Conservation (phyloP, 2,888 invertebrate species). For the Ochlodes sylvanus region DNA sequence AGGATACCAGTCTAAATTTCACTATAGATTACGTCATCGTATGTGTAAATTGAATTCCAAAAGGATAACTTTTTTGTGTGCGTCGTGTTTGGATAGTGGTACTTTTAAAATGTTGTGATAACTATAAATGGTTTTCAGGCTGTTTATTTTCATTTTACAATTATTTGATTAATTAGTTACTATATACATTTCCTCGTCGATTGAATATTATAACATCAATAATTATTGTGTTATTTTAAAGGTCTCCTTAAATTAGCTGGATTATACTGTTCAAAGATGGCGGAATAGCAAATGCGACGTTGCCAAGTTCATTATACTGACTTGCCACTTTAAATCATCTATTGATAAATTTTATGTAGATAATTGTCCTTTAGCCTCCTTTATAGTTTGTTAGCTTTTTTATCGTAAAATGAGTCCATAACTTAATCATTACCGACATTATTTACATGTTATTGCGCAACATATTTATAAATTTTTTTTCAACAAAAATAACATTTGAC, state of each 20-base stretch:
- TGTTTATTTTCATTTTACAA: slow-evolving; percentile 3
- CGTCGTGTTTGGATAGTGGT: slow-evolving; percentile 34
- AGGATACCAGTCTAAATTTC: slow-evolving; percentile 39
- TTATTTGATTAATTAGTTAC: not conserved
- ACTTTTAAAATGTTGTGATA: slow-evolving; percentile 22
- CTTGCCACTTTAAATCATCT: slow-evolving; percentile 11
- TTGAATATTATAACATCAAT: too few species aligned
- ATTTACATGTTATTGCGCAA: not conserved
- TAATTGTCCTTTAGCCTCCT: not conserved
- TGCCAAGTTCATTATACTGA: slow-evolving; percentile 45
- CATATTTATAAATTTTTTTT: too few species aligned
- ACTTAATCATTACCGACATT: not conserved
- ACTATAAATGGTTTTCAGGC: not conserved
- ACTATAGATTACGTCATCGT: slow-evolving; percentile 24
- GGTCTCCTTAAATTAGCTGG: slow-evolving; percentile 58
- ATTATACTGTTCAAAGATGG: slow-evolving; percentile 63
- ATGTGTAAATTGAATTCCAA: slow-evolving; percentile 37
- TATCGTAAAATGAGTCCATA: too few species aligned
- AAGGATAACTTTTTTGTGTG: slow-evolving; percentile 36
- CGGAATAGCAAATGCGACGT: slow-evolving; percentile 50
- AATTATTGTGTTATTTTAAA: not conserved
- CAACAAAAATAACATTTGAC: too few species aligned
- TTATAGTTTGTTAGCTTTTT: too few species aligned
- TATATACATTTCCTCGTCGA: not conserved
- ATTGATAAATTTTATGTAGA: slow-evolving; percentile 7